These are phyloP conservation scores for Formica aserva DNA, from an alignment of 2,888 invertebrate genomes.

Conservation along the genomic window DNA sequence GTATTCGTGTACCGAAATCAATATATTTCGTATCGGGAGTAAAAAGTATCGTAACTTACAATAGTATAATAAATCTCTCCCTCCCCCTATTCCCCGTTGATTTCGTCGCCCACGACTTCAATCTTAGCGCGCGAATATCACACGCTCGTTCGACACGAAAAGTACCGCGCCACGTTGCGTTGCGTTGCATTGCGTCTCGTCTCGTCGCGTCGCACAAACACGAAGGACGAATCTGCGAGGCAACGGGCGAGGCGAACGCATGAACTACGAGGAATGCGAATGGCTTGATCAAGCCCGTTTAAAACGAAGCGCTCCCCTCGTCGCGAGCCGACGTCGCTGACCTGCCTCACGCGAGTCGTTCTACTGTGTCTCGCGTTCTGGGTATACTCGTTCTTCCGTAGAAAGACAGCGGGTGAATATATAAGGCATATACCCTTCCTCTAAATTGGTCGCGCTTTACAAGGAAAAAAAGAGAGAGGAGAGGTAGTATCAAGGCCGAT, in stretches of 20 bases:
- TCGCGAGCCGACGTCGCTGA: slow-evolving; percentile 70
- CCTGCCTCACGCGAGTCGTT: slow-evolving; percentile 75
- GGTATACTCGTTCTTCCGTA: slow-evolving; percentile 55
- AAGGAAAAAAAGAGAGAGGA: slow-evolving; percentile 34
- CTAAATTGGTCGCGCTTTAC: slow-evolving; percentile 64
- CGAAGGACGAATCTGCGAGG: slow-evolving; percentile 53
- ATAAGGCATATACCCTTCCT: slow-evolving; percentile 55
- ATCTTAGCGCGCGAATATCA: neutral
- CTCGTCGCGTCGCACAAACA: slow-evolving; percentile 20
- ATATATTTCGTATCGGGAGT: neutral
- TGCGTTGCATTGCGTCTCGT: neutral
- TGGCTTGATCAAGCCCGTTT: slow-evolving; percentile 64
- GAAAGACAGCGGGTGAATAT: slow-evolving; percentile 44
- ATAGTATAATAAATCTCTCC: neutral
- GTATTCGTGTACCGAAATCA: neutral
- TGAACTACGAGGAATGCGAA: slow-evolving; percentile 50
- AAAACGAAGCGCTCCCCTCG: slow-evolving; percentile 71
- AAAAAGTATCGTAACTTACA: neutral
- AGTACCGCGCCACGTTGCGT: neutral
- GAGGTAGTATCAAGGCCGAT: slow-evolving; percentile 3
- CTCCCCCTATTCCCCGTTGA: neutral
- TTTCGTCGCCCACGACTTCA: neutral
- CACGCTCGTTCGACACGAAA: neutral
- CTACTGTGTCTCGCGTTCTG: slow-evolving; percentile 57
- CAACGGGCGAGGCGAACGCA: slow-evolving; percentile 45